Percentiles rank a stretch among this genome's conserved stretches.
Conservation (phyloP, 2,797 vertebrate species). For the Lagorchestes hirsutus region DNA sequence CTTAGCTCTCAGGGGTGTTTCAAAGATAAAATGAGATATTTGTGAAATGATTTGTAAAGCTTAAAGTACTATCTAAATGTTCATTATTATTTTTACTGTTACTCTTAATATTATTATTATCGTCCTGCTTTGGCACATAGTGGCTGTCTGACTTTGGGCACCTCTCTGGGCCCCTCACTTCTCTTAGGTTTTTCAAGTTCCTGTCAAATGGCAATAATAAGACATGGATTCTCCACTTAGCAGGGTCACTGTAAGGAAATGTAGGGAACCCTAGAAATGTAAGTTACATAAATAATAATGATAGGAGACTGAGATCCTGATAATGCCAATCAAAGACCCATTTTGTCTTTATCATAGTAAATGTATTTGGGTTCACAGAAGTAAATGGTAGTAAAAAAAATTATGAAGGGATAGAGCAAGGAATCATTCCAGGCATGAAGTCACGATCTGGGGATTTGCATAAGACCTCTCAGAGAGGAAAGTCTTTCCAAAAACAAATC, state of each 20-base stretch:
- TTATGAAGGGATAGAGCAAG: not conserved
- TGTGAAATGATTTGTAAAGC: not conserved
- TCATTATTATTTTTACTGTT: too few species aligned
- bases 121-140: too few species aligned
- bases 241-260: not conserved
- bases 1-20: not conserved
- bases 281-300: not conserved
- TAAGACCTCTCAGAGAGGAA: too few species aligned
- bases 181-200: not conserved
- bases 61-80: not conserved
- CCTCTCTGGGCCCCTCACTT: not conserved
- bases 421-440: not conserved
- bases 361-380: not conserved
- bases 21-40: not conserved
- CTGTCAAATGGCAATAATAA: not conserved
- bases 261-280: not conserved
- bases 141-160: not conserved
- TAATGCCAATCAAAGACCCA: not conserved
- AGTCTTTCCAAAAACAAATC: not conserved
- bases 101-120: not conserved
- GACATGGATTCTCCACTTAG: not conserved
- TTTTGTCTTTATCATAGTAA: not conserved
- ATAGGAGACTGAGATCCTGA: not conserved
- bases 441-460: too few species aligned
- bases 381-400: not conserved